phyloP scores from a whole-genome alignment of 2,797 vertebrate species.

The Heliangelus exortis region DNA sequence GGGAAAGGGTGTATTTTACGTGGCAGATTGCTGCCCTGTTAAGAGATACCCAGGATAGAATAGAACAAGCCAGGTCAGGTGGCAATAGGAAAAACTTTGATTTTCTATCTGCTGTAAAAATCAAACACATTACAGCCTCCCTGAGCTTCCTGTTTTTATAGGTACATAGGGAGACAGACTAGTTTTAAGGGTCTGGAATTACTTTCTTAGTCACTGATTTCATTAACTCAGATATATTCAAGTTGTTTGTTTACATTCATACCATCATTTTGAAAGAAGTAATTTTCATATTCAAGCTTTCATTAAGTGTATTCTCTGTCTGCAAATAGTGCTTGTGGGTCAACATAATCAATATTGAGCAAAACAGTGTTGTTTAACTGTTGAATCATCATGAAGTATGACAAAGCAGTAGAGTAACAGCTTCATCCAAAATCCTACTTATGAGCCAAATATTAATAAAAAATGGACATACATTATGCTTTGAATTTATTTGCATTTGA shows the following conservation, averaged over 20 bases:
- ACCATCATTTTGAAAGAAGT: background rate
- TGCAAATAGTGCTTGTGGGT: background rate
- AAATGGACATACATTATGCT: background rate
- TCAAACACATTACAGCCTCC: background rate
- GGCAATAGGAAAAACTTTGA: background rate
- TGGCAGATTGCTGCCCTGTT: background rate
- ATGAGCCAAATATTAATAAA: background rate
- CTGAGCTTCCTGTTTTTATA: background rate
- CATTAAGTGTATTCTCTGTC: background rate
- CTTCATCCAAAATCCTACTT: background rate
- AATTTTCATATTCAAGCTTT: background rate
- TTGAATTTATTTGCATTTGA: background rate
- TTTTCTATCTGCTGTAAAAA: background rate
- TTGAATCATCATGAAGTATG: background rate
- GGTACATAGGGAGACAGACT: background rate
- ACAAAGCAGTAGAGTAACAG: background rate
- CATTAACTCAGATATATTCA: conserved; percentile 4
- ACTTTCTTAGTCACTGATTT: background rate
- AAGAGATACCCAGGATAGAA: background rate
- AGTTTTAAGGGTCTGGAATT: background rate
- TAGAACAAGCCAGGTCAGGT: background rate
- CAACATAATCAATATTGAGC: background rate
- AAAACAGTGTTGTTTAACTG: background rate
- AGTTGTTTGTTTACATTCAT: background rate
- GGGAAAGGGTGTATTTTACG: background rate